These are phyloP conservation scores for Rhyacophila brunnea DNA, from an alignment of 1,140 invertebrate species.

Conservation along the genomic window DNA sequence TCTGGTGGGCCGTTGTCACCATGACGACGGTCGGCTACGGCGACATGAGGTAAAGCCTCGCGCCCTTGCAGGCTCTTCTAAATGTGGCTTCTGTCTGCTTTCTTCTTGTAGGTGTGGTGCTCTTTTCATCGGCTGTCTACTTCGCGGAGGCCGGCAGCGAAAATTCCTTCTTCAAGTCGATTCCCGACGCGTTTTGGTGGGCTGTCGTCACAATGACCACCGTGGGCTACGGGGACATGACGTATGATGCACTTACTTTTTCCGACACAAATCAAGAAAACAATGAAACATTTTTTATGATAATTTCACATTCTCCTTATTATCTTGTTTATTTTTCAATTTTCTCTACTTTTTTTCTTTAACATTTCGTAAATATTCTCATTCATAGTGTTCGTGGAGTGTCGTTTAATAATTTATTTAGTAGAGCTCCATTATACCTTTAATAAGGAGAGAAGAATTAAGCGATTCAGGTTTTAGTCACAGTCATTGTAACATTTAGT, in stretches of 20 bases:
- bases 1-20: slow-evolving; percentile 94
- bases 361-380: too few species aligned
- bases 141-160: slow-evolving; percentile 97
- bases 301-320: slow-evolving; percentile 1
- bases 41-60: slow-evolving; percentile 85
- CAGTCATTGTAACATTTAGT: too few species aligned
- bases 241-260: slow-evolving; percentile 63
- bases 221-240: slow-evolving; percentile 99
- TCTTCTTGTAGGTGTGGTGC: slow-evolving; percentile 85
- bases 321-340: too few species aligned
- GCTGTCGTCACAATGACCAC: slow-evolving; percentile 99
- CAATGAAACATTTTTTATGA: not conserved
- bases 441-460: too few species aligned
- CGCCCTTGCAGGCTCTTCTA: slow-evolving; percentile 18
- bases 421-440: too few species aligned
- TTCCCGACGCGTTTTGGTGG: slow-evolving; percentile 99
- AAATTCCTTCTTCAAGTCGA: slow-evolving; percentile 99
- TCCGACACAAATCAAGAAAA: slow-evolving; percentile 1
- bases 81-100: slow-evolving; percentile 49
- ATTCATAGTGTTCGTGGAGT: too few species aligned
- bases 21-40: slow-evolving; percentile 97
- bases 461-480: too few species aligned
- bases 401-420: too few species aligned
- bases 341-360: too few species aligned
- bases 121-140: slow-evolving; percentile 98